phyloP scores from a whole-genome alignment of 2,888 invertebrate species.

The Hirtodrosophila duncani region DNA sequence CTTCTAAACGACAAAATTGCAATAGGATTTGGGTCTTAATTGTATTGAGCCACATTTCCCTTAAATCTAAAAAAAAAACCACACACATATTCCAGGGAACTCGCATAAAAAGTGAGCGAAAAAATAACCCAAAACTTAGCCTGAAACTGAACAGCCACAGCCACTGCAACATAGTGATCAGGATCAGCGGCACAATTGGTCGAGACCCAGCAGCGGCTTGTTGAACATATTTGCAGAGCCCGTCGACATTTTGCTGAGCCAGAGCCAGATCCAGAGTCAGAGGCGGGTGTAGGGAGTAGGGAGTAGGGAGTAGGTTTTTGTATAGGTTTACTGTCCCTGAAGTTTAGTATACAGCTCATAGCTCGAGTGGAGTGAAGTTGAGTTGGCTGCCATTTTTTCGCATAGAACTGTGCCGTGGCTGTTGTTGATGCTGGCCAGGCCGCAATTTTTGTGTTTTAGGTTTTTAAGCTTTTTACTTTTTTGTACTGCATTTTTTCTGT shows the following conservation, averaged over 20 bases:
- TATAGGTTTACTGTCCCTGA: slow-evolving; percentile 52
- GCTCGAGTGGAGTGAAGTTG: slow-evolving; percentile 45
- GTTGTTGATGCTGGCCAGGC: slow-evolving; percentile 50
- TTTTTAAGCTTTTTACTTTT: slow-evolving; percentile 52
- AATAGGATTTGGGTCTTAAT: no score
- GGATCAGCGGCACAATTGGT: slow-evolving; percentile 62
- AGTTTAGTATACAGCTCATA: slow-evolving; percentile 56
- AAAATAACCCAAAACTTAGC: slow-evolving; percentile 50
- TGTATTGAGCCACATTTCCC: no score
- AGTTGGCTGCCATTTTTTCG: slow-evolving; percentile 10
- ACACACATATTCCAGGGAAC: slow-evolving; percentile 17
- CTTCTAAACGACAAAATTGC: no score
- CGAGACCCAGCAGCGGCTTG: slow-evolving; percentile 57
- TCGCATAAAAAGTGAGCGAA: slow-evolving; percentile 5
- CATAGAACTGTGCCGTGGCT: slow-evolving; percentile 9
- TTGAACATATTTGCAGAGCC: slow-evolving; percentile 69
- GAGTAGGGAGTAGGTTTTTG: slow-evolving; percentile 1
- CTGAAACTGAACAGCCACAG: slow-evolving; percentile 69
- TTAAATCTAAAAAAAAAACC: slow-evolving; percentile 3
- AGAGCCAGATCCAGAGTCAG: no score
- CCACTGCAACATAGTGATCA: slow-evolving; percentile 66
- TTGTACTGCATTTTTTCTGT: slow-evolving; percentile 11
- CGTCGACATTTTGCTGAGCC: no score
- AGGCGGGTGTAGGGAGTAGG: neutral
- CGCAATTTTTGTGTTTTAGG: slow-evolving; percentile 70